Base-by-base conservation (phyloP, 2,797 vertebrate genomes). In the Anguilla anguilla region DNA sequence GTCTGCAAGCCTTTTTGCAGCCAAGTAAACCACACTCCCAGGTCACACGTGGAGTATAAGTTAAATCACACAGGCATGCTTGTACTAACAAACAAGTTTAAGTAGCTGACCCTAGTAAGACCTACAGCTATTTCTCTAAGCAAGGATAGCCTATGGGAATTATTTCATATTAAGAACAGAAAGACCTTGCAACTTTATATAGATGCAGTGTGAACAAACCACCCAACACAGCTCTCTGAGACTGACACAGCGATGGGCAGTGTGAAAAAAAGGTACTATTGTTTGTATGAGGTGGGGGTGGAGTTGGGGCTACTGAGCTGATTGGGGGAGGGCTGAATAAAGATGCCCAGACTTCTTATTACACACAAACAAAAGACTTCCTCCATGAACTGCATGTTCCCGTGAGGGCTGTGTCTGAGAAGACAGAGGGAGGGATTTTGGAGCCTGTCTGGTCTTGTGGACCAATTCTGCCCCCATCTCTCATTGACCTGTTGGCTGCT, bases 301-400 rank as follows among this genome's bases (percentile, higher is more conserved):
- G 79, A 51, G 79, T 82, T 25, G 79, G 43, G 79, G 74, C 74
- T 39, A 43, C 79, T 11, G 25, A 35, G 79, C 74, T 3, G 31
- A n/a, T 43, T 43, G 79, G 79, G 79, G 46, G 46, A 51, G 43
- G 79, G 74, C 74, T 39, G 74, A 82, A 82, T 82, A 82, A 49
- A 51, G 15, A 82, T 17, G 13, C 7, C 79, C 79, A 82, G 43
- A 82, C 46, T 49, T 82, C 79, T 82, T 72, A 28, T 53, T 39
- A 19, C 77, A 13, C 57, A 83, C 35, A 43, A 46, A 74, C 64
- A 87, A 10, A 84, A 84, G 28, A 59, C 49, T n/a, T 72, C 61
- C 82, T 57, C 85, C 10, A 77, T 82, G 28, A 89, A 59, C 49
- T 64, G 82, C 39, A 39, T 87, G 46, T 85, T 84, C 49, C 82